Evolutionary conservation across 2,797 vertebrate species (phyloP).

Genomic region (Sorex maritimensis): DNA sequence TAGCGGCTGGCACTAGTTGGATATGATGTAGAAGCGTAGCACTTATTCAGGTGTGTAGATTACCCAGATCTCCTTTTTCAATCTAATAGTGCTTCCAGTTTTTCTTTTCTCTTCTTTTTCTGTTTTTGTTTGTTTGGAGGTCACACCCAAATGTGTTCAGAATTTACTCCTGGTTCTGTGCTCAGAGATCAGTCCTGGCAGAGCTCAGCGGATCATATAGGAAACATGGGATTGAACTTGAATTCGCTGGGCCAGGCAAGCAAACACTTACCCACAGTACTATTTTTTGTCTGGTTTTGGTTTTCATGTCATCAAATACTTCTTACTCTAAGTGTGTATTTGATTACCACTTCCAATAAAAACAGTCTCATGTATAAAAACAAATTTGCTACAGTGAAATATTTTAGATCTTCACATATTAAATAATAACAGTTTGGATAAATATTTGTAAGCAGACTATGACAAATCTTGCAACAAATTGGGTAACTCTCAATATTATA

Average conservation of each 20-base stretch:
- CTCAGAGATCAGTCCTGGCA: background rate
- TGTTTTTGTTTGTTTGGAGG: too few species aligned
- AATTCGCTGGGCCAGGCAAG: too few species aligned
- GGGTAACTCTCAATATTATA: background rate
- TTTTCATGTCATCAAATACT: too few species aligned
- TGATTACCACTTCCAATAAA: background rate
- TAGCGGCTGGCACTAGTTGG: conserved; percentile 41
- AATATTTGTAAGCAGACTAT: background rate
- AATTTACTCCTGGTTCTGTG: background rate
- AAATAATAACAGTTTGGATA: conserved; percentile 11
- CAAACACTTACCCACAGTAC: too few species aligned
- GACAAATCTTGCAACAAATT: background rate
- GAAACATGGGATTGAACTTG: too few species aligned
- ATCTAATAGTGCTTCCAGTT: background rate
- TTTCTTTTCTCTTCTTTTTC: too few species aligned
- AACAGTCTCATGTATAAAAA: background rate
- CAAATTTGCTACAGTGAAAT: conserved; percentile 28
- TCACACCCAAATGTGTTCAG: too few species aligned
- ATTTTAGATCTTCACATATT: background rate
- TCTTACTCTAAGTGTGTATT: background rate
- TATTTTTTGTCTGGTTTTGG: too few species aligned
- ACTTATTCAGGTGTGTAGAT: background rate
- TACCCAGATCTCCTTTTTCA: background rate
- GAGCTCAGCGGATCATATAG: background rate
- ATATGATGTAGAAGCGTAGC: background rate